Percentiles rank a stretch among this genome's conserved stretches.
Conservation (phyloP, 2,113 vertebrate genomes). For the Cromileptes altivelis region DNA sequence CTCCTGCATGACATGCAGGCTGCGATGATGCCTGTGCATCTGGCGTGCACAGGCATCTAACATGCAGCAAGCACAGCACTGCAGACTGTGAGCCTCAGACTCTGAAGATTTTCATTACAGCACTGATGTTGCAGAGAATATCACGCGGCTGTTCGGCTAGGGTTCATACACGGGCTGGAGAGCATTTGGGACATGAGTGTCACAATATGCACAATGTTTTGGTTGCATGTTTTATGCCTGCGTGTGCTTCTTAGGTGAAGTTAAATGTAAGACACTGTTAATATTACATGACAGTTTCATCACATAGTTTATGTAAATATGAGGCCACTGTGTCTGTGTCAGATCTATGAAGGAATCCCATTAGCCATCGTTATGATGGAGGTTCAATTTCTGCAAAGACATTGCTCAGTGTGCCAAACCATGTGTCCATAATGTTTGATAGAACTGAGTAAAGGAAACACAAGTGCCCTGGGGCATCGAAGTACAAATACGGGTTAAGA, state of each 20-base stretch:
- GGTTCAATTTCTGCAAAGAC: constrained; percentile 10
- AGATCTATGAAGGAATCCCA: constrained; percentile 21
- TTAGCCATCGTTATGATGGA: constrained; percentile 18
- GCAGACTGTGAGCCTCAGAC: constrained; percentile 44
- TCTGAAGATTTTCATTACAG: constrained; percentile 40
- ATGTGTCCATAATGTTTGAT: constrained; percentile 16
- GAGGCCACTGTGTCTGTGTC: constrained; percentile 8
- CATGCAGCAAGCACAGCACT: constrained; percentile 36
- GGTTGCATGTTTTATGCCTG: not conserved
- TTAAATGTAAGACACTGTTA: constrained; percentile 6
- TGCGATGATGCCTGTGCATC: constrained; percentile 43
- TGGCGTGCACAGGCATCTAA: constrained; percentile 28
- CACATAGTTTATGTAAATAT: constrained; percentile 10
- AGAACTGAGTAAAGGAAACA: constrained; percentile 26
- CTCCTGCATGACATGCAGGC: constrained; percentile 24
- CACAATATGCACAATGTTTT: constrained; percentile 9
- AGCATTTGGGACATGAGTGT: not conserved
- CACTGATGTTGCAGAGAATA: constrained; percentile 15
- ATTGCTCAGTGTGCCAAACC: not conserved
- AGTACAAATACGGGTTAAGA: constrained; percentile 29
- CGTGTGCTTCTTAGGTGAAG: not conserved
- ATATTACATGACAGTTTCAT: constrained; percentile 32
- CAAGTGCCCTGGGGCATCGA: constrained; percentile 15
- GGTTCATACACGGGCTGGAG: not conserved
- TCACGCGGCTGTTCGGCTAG: constrained; percentile 12